phyloP scores from a whole-genome alignment of 2,797 vertebrate genomes.

The Pseudochirops cupreus region DNA sequence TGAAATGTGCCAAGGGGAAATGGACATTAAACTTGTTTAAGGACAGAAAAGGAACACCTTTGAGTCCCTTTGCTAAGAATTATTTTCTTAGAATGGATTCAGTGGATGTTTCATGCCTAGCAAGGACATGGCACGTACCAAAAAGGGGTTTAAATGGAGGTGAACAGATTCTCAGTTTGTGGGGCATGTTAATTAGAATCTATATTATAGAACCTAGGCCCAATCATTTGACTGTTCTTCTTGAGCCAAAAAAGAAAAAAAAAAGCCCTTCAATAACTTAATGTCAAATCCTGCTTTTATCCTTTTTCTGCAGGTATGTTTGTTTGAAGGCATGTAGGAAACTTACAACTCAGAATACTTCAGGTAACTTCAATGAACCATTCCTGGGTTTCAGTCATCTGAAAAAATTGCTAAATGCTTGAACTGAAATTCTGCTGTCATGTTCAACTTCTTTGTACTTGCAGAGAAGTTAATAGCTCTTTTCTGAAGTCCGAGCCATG shows the following conservation, averaged over 20 bases:
- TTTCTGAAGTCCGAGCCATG: background rate
- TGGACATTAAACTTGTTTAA: background rate
- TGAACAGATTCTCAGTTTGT: conserved; percentile 16
- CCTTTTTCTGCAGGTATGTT: background rate
- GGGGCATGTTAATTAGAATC: conserved; percentile 33
- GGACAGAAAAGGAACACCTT: background rate
- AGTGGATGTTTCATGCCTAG: background rate
- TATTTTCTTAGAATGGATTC: background rate
- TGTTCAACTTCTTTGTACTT: background rate
- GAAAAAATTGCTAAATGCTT: background rate
- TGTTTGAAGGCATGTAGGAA: background rate
- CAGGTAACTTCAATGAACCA: background rate
- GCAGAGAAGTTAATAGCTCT: conserved; percentile 10
- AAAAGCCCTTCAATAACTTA: conserved; percentile 2
- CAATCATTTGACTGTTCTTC: background rate
- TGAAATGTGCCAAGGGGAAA: background rate
- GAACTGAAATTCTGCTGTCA: background rate
- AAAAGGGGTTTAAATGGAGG: background rate
- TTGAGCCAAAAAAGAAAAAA: background rate
- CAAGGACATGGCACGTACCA: background rate
- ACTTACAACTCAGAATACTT: conserved; percentile 8
- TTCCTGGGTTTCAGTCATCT: background rate
- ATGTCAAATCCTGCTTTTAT: background rate
- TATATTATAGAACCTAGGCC: background rate
- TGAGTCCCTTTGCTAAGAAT: background rate